Conservation (phyloP, 2,888 invertebrate genomes). For the Drosophila diplacantha region DNA sequence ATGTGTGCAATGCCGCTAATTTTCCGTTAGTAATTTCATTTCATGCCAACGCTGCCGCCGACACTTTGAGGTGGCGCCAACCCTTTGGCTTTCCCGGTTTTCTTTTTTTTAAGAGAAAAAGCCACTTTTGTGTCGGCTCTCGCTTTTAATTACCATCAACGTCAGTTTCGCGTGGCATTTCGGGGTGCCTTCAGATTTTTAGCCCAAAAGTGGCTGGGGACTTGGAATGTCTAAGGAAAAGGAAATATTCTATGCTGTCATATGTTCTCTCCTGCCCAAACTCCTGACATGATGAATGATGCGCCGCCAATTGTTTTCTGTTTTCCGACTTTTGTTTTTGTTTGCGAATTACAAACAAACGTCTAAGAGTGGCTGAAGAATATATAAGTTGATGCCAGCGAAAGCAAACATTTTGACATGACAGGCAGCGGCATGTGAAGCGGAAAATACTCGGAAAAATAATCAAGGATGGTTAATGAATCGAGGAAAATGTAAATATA, state of each 20-base stretch:
- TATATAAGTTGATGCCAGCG: slow-evolving; percentile 31
- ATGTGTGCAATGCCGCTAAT: slow-evolving; percentile 62
- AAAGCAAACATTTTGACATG: slow-evolving; percentile 63
- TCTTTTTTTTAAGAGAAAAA: slow-evolving; percentile 13
- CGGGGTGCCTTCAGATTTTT: slow-evolving; percentile 37
- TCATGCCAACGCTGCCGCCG: slow-evolving; percentile 34
- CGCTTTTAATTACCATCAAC: slow-evolving; percentile 70
- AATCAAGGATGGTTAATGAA: no score
- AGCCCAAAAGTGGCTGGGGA: background rate
- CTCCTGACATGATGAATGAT: slow-evolving; percentile 59
- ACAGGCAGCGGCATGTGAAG: slow-evolving; percentile 46
- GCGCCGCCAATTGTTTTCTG: slow-evolving; percentile 56
- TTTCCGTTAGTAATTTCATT: slow-evolving; percentile 72
- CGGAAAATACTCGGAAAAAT: background rate
- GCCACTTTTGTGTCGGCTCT: slow-evolving; percentile 46
- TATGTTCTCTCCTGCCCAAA: slow-evolving; percentile 43
- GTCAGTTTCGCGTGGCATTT: slow-evolving; percentile 52
- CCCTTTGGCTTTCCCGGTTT: background rate
- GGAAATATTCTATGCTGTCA: slow-evolving; percentile 59
- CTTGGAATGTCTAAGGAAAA: slow-evolving; percentile 40
- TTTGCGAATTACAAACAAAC: slow-evolving; percentile 58
- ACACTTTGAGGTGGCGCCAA: slow-evolving; percentile 26
- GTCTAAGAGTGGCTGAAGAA: slow-evolving; percentile 47
- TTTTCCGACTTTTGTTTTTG: slow-evolving; percentile 54
- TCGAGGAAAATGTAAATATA: no score